A percentile compares a stretch with the other conserved stretches of the same genome.
Evolutionary conservation across 2,113 vertebrate genomes (phyloP).

Genomic region (Rhombomys opimus): DNA sequence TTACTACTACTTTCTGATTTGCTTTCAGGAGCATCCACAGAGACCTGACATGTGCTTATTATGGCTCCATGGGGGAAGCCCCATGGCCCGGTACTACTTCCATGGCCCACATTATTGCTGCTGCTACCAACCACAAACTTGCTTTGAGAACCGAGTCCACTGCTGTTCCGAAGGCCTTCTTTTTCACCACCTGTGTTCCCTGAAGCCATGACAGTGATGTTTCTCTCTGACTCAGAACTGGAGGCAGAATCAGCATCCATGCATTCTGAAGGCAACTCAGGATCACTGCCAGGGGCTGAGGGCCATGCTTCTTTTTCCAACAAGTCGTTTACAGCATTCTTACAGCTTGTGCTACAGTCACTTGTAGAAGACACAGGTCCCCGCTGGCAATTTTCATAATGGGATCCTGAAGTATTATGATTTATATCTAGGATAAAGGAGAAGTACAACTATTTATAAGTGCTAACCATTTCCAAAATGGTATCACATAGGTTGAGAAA

Average conservation of each 20-base stretch:
- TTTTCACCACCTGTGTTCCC: constrained; percentile 90
- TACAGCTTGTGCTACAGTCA: constrained; percentile 95
- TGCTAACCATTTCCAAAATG: constrained; percentile 18
- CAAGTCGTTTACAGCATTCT: constrained; percentile 93
- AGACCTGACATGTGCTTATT: constrained; percentile 93
- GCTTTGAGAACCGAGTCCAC: constrained; percentile 90
- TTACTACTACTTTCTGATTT: constrained; percentile 91
- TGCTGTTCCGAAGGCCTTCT: constrained; percentile 91
- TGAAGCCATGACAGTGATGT: constrained; percentile 91
- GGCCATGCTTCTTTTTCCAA: constrained; percentile 93
- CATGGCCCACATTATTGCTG: constrained; percentile 96
- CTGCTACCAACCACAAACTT: constrained; percentile 91
- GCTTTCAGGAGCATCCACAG: constrained; percentile 90
- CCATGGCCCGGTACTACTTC: constrained; percentile 91
- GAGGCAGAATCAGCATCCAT: constrained; percentile 96
- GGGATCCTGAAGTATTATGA: constrained; percentile 93
- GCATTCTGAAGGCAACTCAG: constrained; percentile 96
- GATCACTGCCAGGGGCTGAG: constrained; percentile 92
- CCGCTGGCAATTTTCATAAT: constrained; percentile 97
- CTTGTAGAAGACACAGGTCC: constrained; percentile 94
- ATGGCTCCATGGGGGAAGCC: constrained; percentile 88
- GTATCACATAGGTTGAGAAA: constrained; percentile 34
- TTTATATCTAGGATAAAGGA: constrained; percentile 91
- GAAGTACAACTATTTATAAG: constrained; percentile 67
- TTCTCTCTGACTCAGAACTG: constrained; percentile 94